Base-by-base conservation (phyloP, 2,797 vertebrate genomes). In the Clarias fuscus region DNA sequence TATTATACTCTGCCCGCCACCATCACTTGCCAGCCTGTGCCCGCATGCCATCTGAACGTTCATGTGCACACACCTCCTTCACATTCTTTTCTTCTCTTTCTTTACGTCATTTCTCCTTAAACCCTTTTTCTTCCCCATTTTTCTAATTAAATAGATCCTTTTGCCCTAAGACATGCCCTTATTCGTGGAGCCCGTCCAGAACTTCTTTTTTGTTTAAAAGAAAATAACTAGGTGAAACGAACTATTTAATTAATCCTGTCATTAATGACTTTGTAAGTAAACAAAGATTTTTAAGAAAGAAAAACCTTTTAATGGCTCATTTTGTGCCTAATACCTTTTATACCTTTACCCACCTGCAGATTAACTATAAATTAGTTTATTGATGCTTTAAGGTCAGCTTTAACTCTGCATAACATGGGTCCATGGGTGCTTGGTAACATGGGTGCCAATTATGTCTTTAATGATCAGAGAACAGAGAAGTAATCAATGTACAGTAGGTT, bases 331-430 rank as follows among this genome's bases (percentile, higher is more conserved):
- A 77, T 70, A 37, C 0, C 15, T 68, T 68, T 68, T 68, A 33
- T 33, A 33, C 15, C 18, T 70, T 70, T 70, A 37, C 33, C 37
- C 24, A 53, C 37, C 33, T 43, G 30, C n/a, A 40, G 8, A 77
- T 79, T 20, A 59, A 59, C 56, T 70, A 27, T 67, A 68, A 67
- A 10, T 58, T n/a, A 59, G 18, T 64, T 81, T 53, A 75, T 81
- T 37, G 65, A 70, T n/a, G 27, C 86, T 88, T 88, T 89, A 62
- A 89, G 53, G 72, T 89, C 91, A 94, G 90, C 83, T 94, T 94
- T 93, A 92, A 91, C 95, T 88, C 89, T 86, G 92, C 91, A 84
- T 92, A 93, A 92, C 93, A 71, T 94, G 92, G 94, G 78, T 93
- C 94, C 93, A 94, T 14, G 15, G 27, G 13, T 15, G n/a, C n/a